Evolutionary conservation across 2,113 vertebrate genomes (phyloP).

Genomic region (Ifrita kowaldi): DNA sequence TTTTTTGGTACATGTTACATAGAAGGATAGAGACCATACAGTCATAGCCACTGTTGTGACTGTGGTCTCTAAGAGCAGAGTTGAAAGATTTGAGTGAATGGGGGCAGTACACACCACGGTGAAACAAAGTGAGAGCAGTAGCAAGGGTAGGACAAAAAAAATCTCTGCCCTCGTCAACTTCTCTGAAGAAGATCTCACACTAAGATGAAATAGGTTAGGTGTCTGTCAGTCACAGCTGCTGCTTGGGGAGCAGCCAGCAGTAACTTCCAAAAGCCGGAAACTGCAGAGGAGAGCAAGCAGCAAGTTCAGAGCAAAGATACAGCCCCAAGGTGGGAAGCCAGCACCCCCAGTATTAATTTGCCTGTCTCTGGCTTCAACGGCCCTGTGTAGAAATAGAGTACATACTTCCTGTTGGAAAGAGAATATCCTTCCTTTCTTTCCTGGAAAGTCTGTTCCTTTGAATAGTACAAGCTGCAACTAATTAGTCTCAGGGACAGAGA

Average conservation of each 20-base stretch:
- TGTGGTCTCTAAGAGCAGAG: not conserved
- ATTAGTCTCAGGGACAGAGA: not conserved
- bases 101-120: not conserved
- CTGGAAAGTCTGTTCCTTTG: not conserved
- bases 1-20: not conserved
- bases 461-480: not conserved
- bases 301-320: not conserved
- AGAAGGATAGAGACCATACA: not conserved
- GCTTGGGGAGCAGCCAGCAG: not conserved
- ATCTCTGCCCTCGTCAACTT: not conserved
- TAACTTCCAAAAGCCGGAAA: not conserved
- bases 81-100: not conserved
- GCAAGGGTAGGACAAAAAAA: not conserved
- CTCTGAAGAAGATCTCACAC: not conserved
- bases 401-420: not conserved
- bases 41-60: not conserved
- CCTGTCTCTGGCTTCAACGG: not conserved
- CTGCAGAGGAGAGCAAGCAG: not conserved
- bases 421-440: not conserved
- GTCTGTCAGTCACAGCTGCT: accelerated
- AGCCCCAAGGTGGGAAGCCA: not conserved
- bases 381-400: not conserved
- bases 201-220: not conserved
- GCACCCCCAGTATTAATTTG: not conserved
- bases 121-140: not conserved